Evolutionary conservation across 2,888 invertebrate genomes (phyloP).

Genomic region (Oligia fasciuncula): DNA sequence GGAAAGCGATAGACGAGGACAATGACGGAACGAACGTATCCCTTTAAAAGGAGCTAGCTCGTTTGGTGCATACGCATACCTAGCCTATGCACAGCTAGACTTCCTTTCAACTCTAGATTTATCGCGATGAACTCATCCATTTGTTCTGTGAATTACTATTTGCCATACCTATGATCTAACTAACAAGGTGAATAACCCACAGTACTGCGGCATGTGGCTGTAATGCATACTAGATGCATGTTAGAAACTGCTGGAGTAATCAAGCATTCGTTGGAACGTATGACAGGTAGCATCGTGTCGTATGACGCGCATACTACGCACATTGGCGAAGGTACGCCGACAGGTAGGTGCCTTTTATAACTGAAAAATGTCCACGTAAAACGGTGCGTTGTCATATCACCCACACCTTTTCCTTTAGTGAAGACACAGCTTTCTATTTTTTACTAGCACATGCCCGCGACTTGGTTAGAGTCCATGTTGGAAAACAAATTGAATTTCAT

Average conservation of each 20-base stretch:
- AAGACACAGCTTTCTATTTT: background rate
- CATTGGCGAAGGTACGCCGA: background rate
- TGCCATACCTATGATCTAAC: slow-evolving; percentile 12
- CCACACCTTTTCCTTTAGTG: background rate
- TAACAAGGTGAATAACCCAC: slow-evolving; percentile 38
- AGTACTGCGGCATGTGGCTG: background rate
- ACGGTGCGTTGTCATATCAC: background rate
- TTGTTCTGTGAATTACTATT: slow-evolving; percentile 27
- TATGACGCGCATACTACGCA: slow-evolving; percentile 13
- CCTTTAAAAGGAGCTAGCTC: background rate
- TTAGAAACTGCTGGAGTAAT: slow-evolving; percentile 24
- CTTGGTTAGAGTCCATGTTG: too few relatives aligned
- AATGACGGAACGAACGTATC: too few relatives aligned
- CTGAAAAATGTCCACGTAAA: background rate
- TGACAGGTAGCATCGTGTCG: slow-evolving; percentile 1
- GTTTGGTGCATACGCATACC: background rate
- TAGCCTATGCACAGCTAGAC: background rate
- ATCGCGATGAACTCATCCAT: slow-evolving; percentile 30
- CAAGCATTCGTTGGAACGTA: slow-evolving; percentile 42
- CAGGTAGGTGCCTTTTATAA: background rate
- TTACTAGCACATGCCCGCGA: background rate
- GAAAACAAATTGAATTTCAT: too few relatives aligned
- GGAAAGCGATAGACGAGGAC: too few relatives aligned
- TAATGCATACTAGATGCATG: background rate
- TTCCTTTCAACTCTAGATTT: slow-evolving; percentile 27